phyloP scores from a whole-genome alignment of 2,888 invertebrate species.

The Xestia ashworthii region DNA sequence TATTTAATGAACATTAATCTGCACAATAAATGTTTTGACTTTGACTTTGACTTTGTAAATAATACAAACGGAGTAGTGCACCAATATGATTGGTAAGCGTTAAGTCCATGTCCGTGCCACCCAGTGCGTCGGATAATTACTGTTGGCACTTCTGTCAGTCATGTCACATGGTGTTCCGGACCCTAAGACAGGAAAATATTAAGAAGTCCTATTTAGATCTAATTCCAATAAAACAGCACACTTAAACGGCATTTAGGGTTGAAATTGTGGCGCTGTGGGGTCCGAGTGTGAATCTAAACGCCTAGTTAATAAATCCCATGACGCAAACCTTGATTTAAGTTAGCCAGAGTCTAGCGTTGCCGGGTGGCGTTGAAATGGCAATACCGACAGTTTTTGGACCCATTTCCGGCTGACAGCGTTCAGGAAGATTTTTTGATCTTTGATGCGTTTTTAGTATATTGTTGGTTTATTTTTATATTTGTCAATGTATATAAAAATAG shows the following conservation, averaged over 20 bases:
- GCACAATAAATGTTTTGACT: no score
- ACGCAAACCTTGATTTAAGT: neutral
- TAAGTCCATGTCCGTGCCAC: constrained; percentile 7
- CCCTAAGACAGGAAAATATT: neutral
- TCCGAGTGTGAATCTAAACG: neutral
- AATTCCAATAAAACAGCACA: neutral
- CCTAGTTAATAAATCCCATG: neutral
- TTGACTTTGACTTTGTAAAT: no score
- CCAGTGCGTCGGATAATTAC: neutral
- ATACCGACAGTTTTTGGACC: neutral
- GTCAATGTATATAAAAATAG: neutral
- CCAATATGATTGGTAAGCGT: constrained; percentile 8
- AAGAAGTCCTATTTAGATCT: neutral
- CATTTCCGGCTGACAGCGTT: neutral
- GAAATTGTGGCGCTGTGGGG: neutral
- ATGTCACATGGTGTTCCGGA: neutral
- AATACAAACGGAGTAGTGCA: constrained; percentile 26
- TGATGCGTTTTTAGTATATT: neutral
- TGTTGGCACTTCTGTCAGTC: constrained; percentile 2
- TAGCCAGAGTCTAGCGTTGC: neutral
- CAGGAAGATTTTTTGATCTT: neutral
- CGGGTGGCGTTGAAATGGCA: no score
- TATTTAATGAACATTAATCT: neutral
- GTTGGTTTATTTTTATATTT: neutral
- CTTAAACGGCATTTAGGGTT: neutral